Base-by-base conservation (phyloP, 2,797 vertebrate genomes). In the Malacoctenus gilli region DNA sequence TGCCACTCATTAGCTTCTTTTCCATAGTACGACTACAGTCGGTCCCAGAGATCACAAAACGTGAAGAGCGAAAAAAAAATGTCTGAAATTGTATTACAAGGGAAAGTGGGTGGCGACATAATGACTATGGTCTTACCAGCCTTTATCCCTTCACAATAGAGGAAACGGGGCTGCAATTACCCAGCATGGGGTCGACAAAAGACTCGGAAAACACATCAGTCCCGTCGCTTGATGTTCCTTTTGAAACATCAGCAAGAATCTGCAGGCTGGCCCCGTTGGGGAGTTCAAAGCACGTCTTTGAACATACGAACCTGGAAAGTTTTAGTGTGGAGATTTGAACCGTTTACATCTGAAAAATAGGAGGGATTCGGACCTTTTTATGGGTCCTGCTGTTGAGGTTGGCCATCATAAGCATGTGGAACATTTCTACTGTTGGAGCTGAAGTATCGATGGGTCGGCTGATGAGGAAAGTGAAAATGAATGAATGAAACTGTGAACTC, bases 111-210 rank as follows among this genome's bases (percentile, higher is more conserved):
- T 39, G 57, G 42, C 37, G 14, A 56, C 64, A 42, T 63, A 72
- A 75, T 73, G 64, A 78, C 58, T 76, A 31, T 52, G 52, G 46
- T 52, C 59, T 76, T 39, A 39, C 41, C n/a, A 39, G 25, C 52
- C 39, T 47, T 63, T 51, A 61, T 55, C 41, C 52, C 30, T 68
- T 68, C 43, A 69, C 62, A 69, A 72, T 60, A 32, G 62, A 83
- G 69, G 72, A 84, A 83, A 82, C 59, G 56, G 67, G 42, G 60
- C 67, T 22, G 61, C 51, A 75, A 64, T 84, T 79, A 80, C 59
- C 71, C 75, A 75, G 66, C 71, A 69, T 63, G 65, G 56, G 65
- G 57, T 58, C 71, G 72, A 75, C 73, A 51, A 61, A 75, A 44
- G 55, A 61, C 61, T 46, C 14, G 75, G 79, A 79, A 83, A 82